Base-by-base conservation (phyloP, 2,797 vertebrate species). In the Sebastolobus altivelis region DNA sequence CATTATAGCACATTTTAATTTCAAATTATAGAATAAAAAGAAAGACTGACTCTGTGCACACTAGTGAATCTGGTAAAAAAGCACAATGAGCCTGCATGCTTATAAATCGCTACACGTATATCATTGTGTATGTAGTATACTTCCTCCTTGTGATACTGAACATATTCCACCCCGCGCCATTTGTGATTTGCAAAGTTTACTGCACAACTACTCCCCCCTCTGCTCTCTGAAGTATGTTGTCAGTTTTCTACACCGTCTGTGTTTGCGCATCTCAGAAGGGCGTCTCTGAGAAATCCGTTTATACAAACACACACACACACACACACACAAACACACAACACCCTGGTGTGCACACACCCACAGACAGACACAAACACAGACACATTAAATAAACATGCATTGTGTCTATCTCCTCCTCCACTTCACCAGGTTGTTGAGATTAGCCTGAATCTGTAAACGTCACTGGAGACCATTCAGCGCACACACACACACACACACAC, bases 311-410 rank as follows among this genome's bases (percentile, higher is more conserved):
- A 58, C 27, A 65, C 16, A 75, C 60, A 61, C 8, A 63, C 27
- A 55, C 18, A 37, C 20, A 37, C 18, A 52, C 11, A 49, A 20
- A 63, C 11, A 75, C 33, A 66, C 54, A 25, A 67, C n/a, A n/a
- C 8, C 46, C 56, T 27, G 35, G 31, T 69, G 56, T 37, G 43
- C 75, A 81, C 58, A 81, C 71, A 74, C 61, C 6, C 86, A 72
- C 70, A 61, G 12, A 70, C 72, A 81, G 14, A 76, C 61, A 61
- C 74, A 82, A n/a, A 82, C 69, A 66, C 58, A 77, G 55, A 67
- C 31, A 60, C 63, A 70, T 79, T 79, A 79, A 85, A 81, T 82
- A 86, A 85, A 90, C 86, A 86, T 70, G 77, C 38, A 80, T 78
- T 77, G 61, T 83, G 52, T 81, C n/a, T 18, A 31, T 68, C 52